These are phyloP conservation scores for Acridotheres tristis DNA, from an alignment of 2,797 vertebrate genomes.

Conservation along the genomic window DNA sequence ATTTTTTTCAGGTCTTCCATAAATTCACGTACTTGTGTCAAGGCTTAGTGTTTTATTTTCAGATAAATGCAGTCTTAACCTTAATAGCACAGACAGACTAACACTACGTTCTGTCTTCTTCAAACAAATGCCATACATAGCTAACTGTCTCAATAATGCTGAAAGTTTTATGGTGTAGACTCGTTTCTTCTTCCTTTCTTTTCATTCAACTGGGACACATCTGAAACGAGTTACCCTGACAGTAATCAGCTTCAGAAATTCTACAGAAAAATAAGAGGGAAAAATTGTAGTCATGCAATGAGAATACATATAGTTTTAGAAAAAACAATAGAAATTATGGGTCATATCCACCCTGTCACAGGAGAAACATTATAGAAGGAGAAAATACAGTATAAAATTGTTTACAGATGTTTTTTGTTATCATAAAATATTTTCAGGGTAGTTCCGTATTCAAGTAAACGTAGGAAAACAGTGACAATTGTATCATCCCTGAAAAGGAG, in stretches of 20 bases:
- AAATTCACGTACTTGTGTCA: background rate
- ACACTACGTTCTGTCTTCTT: background rate
- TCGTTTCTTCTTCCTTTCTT: background rate
- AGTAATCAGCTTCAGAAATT: slow-evolving; percentile 29
- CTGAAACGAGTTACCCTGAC: slow-evolving; percentile 20
- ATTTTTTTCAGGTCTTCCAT: background rate
- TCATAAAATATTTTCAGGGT: background rate
- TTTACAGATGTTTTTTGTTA: background rate
- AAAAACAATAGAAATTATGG: background rate
- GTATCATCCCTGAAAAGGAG: background rate
- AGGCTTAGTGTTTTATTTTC: background rate
- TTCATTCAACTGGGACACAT: background rate
- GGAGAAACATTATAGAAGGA: background rate
- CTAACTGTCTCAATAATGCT: slow-evolving; percentile 1
- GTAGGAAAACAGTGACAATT: background rate
- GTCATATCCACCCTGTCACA: background rate
- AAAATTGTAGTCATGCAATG: background rate
- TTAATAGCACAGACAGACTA: background rate
- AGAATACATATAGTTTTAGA: background rate
- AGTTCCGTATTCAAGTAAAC: background rate
- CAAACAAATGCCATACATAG: slow-evolving; percentile 44
- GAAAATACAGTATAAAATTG: background rate
- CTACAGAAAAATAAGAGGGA: background rate
- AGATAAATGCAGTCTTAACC: background rate
- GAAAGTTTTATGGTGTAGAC: slow-evolving; percentile 7